Evolutionary conservation across 2,113 vertebrate genomes (phyloP).

Genomic region (Istiophorus platypterus): DNA sequence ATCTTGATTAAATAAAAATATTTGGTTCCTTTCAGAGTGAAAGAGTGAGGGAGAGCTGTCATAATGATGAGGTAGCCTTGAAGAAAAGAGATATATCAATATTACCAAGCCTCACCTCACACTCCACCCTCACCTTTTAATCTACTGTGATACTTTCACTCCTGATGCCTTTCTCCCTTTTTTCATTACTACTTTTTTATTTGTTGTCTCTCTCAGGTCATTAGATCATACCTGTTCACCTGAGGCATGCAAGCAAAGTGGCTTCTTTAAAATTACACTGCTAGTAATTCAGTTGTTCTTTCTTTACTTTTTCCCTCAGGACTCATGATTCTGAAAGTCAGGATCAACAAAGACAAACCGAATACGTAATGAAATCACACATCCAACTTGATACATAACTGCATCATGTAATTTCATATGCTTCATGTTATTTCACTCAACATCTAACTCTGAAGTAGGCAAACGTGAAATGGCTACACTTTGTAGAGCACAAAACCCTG

Average conservation of each 20-base stretch:
- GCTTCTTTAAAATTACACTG: conserved; percentile 8
- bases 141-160: conserved; percentile 14
- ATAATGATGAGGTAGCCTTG: conserved; percentile 60
- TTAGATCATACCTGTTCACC: conserved; percentile 16
- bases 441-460: conserved; percentile 36
- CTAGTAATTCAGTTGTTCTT: background rate
- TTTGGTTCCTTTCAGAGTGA: conserved; percentile 49
- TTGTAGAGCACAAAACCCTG: conserved; percentile 13
- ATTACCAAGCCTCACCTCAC: conserved; percentile 51
- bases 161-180: background rate
- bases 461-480: conserved; percentile 35
- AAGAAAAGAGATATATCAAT: conserved; percentile 56
- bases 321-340: background rate
- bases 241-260: conserved; percentile 6
- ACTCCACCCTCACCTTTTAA: conserved; percentile 28
- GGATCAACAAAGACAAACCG: no score
- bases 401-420: conserved; percentile 54
- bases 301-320: background rate
- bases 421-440: conserved; percentile 35
- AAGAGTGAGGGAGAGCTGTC: conserved; percentile 24
- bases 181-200: conserved; percentile 8
- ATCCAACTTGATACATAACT: conserved; percentile 30
- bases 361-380: conserved; percentile 43
- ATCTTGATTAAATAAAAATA: conserved; percentile 68
- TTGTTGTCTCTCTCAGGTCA: conserved; percentile 22